Conservation (phyloP, 2,888 invertebrate genomes). For the Folsomia candida region DNA sequence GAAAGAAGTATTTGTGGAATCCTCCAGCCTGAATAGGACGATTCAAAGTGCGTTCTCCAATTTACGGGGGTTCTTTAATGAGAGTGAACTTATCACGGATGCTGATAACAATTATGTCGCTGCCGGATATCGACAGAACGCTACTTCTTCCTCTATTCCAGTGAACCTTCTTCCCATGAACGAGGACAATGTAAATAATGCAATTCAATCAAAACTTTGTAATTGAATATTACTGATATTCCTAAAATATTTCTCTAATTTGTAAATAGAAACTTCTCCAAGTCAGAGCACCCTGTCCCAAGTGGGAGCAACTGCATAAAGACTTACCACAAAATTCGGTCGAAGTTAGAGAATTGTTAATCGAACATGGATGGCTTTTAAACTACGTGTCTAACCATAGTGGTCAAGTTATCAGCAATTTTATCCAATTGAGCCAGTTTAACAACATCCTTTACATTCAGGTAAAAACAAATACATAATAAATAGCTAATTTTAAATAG, state of each 20-base stretch:
- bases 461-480: neutral
- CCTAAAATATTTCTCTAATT: neutral
- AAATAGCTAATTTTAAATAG: neutral
- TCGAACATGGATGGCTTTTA: neutral
- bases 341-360: neutral
- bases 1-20: neutral
- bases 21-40: neutral
- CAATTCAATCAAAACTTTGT: neutral
- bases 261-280: constrained; percentile 1
- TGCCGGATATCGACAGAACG: too few species aligned
- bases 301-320: neutral
- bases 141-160: too few species aligned
- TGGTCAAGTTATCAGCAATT: neutral
- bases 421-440: neutral
- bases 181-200: neutral
- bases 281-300: neutral
- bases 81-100: neutral
- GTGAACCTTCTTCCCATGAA: neutral
- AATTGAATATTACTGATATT: neutral
- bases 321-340: neutral
- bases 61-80: neutral
- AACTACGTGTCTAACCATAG: neutral
- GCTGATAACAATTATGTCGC: too few species aligned
- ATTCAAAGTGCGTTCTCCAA: neutral
- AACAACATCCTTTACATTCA: neutral